A percentile compares a stretch with the other conserved stretches of the same genome.
Conservation (phyloP, 1,140 invertebrate species). For the Octopus bimaculoides region DNA sequence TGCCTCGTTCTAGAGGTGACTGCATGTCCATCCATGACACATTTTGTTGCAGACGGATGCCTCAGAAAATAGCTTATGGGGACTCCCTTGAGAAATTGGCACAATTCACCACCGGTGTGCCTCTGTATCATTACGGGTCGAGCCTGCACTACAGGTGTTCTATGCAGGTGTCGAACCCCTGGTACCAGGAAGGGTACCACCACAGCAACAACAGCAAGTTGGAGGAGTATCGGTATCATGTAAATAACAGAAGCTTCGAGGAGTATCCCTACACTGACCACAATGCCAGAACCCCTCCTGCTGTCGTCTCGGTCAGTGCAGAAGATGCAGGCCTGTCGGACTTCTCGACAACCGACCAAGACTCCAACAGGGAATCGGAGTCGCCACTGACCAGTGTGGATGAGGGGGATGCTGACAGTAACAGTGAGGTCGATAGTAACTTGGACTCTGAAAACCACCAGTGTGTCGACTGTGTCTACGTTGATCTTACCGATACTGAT, state of each 20-base stretch:
- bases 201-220: no score
- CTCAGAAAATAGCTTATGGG: no score
- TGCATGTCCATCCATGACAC: no score
- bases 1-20: no score
- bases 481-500: slow-evolving; percentile 53
- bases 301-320: background rate
- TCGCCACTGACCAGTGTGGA: background rate
- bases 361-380: background rate
- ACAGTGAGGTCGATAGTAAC: background rate
- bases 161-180: no score
- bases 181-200: no score
- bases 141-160: no score
- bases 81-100: background rate
- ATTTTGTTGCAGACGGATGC: no score
- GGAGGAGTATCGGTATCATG: no score
- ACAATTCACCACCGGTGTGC: slow-evolving; percentile 18
- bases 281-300: slow-evolving; percentile 20
- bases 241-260: no score
- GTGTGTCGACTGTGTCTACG: slow-evolving; percentile 44
- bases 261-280: slow-evolving; percentile 19
- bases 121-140: background rate
- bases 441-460: slow-evolving; percentile 13
- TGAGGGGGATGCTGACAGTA: background rate
- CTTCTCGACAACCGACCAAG: background rate
- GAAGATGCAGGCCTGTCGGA: background rate